Conservation (phyloP, 2,113 vertebrate genomes). For the Podiceps cristatus region DNA sequence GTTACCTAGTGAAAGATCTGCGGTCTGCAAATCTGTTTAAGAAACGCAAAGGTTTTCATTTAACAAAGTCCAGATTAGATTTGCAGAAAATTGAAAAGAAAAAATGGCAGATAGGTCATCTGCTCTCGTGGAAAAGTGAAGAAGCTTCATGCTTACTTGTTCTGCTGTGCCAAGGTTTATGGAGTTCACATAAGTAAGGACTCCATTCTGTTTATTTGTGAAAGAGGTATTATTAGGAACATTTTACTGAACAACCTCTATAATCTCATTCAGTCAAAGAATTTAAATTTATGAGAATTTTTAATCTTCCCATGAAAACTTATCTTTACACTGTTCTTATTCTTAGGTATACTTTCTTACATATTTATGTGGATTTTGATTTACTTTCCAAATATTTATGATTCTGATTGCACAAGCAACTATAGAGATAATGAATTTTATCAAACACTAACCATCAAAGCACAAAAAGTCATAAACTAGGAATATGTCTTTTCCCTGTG, state of each 20-base stretch:
- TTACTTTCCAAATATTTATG: not conserved
- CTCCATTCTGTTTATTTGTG: not conserved
- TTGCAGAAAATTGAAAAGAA: not conserved
- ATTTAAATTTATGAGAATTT: not conserved
- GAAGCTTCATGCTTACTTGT: not conserved
- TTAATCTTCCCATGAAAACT: not conserved
- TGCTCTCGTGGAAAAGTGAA: accelerated
- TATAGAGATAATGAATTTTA: not conserved
- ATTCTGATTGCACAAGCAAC: not conserved
- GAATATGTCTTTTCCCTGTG: not conserved
- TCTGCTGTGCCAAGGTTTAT: not conserved
- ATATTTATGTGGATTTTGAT: not conserved
- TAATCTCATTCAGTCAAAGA: not conserved
- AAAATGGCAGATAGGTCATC: not conserved
- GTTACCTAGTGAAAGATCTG: not conserved
- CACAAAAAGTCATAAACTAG: not conserved
- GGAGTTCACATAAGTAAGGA: not conserved
- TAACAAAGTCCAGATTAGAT: not conserved
- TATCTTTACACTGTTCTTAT: not conserved
- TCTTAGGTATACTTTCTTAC: not conserved
- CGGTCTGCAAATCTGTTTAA: not conserved
- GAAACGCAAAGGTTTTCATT: not conserved
- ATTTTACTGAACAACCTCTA: not conserved
- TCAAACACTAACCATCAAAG: not conserved
- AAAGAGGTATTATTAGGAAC: not conserved